Evolutionary conservation across 2,113 vertebrate species (phyloP).

Genomic region (Oreochromis aureus): DNA sequence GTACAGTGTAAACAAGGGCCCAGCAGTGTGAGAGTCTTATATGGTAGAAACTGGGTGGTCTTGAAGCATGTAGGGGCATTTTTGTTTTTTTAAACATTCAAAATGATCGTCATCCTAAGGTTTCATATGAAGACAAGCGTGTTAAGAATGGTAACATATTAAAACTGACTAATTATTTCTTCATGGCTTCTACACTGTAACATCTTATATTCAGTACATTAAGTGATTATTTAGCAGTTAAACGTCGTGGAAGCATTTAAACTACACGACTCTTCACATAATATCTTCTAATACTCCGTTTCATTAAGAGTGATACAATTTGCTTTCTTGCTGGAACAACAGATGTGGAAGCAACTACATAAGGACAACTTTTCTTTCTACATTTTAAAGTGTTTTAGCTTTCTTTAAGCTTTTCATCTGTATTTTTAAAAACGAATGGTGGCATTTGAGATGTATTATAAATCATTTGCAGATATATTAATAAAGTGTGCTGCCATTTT

Average conservation of each 20-base stretch:
- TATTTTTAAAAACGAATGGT: not conserved
- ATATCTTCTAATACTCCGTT: not conserved
- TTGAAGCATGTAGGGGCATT: not conserved
- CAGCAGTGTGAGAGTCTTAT: not conserved
- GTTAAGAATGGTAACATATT: not conserved
- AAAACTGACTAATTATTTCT: constrained; percentile 17
- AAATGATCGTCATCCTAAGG: not conserved
- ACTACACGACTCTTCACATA: not conserved
- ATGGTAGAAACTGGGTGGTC: not conserved
- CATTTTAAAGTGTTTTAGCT: not conserved
- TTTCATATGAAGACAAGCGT: constrained; percentile 5
- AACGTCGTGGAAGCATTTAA: not conserved
- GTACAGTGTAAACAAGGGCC: not conserved
- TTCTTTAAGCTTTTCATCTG: not conserved
- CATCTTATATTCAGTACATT: not conserved
- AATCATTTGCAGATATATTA: not conserved
- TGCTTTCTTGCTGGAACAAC: not conserved
- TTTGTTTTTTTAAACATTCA: not conserved
- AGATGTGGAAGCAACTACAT: not conserved
- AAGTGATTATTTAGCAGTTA: not conserved
- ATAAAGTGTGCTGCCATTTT: not conserved
- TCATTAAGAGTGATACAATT: not conserved
- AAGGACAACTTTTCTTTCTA: not conserved
- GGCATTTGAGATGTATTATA: not conserved
- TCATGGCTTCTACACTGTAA: constrained; percentile 13